Evolutionary conservation across 2,797 vertebrate species (phyloP).

Genomic region (Amniataba percoides): DNA sequence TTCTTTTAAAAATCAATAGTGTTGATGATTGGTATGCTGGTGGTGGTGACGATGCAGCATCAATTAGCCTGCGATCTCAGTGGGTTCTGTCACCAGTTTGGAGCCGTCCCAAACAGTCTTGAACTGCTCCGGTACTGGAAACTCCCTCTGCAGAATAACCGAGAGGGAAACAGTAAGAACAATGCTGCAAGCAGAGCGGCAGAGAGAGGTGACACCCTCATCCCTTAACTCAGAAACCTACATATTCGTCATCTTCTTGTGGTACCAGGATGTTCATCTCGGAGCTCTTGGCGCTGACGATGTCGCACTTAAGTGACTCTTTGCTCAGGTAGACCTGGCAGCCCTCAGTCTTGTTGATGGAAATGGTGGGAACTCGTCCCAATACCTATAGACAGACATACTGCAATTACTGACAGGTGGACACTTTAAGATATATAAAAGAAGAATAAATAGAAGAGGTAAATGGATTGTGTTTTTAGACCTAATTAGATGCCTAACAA

Average conservation of each 20-base stretch:
- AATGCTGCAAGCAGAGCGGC: not conserved
- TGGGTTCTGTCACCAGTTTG: slow-evolving; percentile 95
- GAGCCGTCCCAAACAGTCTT: slow-evolving; percentile 97
- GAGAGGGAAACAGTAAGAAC: slow-evolving; percentile 2
- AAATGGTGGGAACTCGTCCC: slow-evolving; percentile 96
- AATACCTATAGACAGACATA: slow-evolving; percentile 86
- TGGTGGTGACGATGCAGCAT: slow-evolving; percentile 11
- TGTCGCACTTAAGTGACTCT: slow-evolving; percentile 92
- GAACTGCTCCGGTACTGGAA: slow-evolving; percentile 98
- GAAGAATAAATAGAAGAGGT: too few species aligned
- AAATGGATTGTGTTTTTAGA: not conserved
- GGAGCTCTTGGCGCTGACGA: slow-evolving; percentile 97
- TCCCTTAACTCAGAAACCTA: slow-evolving; percentile 80
- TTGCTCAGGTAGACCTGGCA: slow-evolving; percentile 97
- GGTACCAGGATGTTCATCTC: slow-evolving; percentile 98
- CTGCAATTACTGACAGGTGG: not conserved
- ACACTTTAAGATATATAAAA: not conserved
- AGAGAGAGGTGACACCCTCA: not conserved
- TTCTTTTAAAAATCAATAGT: not conserved
- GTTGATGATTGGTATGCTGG: not conserved
- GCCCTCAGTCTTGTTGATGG: slow-evolving; percentile 98
- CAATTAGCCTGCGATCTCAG: slow-evolving; percentile 93
- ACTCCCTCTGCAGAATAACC: slow-evolving; percentile 90
- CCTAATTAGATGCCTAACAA: not conserved
- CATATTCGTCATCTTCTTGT: slow-evolving; percentile 91